These are phyloP conservation scores for Mungos mungo DNA, from an alignment of 2,113 vertebrate species.

Conservation along the genomic window DNA sequence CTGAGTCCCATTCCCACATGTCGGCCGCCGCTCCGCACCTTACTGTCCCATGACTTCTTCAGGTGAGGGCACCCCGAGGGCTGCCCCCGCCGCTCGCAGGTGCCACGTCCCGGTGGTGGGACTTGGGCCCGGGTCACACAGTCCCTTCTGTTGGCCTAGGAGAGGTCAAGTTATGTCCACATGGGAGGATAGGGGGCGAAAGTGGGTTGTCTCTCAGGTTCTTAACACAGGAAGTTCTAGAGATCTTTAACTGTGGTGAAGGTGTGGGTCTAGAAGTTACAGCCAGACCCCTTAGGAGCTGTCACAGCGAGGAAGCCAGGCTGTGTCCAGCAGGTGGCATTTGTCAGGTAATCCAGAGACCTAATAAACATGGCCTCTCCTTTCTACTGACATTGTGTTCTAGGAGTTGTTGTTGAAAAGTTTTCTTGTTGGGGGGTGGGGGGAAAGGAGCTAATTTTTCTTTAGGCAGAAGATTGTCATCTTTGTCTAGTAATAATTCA, in stretches of 20 bases:
- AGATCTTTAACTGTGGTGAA: neutral
- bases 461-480: neutral
- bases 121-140: fast-evolving
- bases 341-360: neutral
- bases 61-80: conserved; percentile 85
- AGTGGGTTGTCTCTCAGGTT: neutral
- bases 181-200: neutral
- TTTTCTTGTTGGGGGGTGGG: neutral
- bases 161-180: fast-evolving
- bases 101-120: too few relatives aligned
- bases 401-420: neutral
- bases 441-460: neutral
- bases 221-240: neutral
- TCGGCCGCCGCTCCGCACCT: conserved; percentile 88
- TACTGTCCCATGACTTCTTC: conserved; percentile 94
- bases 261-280: neutral
- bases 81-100: too few relatives aligned
- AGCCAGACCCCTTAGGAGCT: neutral
- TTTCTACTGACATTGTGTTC: neutral
- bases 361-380: neutral
- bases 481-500: neutral
- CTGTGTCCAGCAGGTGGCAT: neutral
- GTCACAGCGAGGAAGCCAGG: neutral
- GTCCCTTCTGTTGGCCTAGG: neutral
- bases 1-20: conserved; percentile 88